Evolutionary conservation across 1,140 invertebrate species (phyloP).

Genomic region (Sarcophaga bullata): DNA sequence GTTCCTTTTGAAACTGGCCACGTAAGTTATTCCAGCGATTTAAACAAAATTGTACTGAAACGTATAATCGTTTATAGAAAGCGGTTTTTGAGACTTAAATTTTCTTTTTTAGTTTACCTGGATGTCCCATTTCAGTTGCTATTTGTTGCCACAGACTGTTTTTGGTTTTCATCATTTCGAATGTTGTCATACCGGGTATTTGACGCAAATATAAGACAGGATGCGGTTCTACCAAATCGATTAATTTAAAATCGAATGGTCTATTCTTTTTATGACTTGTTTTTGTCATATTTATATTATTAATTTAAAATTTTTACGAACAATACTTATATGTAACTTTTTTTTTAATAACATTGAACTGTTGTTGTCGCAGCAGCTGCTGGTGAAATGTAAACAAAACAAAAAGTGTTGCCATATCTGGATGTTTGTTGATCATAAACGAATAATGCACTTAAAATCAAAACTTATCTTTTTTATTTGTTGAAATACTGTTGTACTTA

Average conservation of each 20-base stretch:
- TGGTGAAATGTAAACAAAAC: no score
- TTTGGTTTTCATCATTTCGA: slow-evolving; percentile 60
- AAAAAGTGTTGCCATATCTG: no score
- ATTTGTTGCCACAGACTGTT: slow-evolving; percentile 56
- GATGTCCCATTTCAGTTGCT: slow-evolving; percentile 51
- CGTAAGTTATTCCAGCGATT: slow-evolving; percentile 63
- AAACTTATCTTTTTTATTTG: no score
- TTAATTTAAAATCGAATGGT: slow-evolving; percentile 62
- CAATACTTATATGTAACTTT: no score
- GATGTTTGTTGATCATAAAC: no score
- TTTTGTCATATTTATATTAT: slow-evolving; percentile 35
- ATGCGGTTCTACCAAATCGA: slow-evolving; percentile 57
- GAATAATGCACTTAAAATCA: no score
- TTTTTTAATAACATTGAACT: no score
- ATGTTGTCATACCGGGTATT: slow-evolving; percentile 55
- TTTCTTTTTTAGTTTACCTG: slow-evolving; percentile 46
- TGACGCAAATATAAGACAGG: slow-evolving; percentile 54
- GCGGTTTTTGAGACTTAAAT: background rate
- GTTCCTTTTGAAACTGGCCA: slow-evolving; percentile 57
- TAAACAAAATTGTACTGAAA: slow-evolving; percentile 56
- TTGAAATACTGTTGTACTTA: no score
- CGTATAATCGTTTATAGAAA: background rate
- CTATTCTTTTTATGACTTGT: slow-evolving; percentile 62
- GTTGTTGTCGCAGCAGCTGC: no score
- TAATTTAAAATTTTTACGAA: no score